Base-by-base conservation (phyloP, 2,888 invertebrate genomes). In the Diogma glabrata region DNA sequence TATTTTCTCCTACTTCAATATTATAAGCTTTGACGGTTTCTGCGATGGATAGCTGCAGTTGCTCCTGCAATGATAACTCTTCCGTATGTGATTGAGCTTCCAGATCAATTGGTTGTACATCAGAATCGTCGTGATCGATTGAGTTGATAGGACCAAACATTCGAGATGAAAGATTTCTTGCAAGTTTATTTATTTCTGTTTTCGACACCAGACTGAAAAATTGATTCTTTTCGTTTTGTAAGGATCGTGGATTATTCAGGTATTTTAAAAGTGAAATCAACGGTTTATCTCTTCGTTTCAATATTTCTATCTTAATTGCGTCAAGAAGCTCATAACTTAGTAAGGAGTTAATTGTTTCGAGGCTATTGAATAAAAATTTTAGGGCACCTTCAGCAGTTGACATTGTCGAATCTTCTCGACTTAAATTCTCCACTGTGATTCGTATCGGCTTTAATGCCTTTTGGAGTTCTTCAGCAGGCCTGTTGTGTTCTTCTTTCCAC, bases 321-420 rank as follows among this genome's bases (percentile, higher is more conserved):
- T 33, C 33, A 33, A 33, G 33, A 33, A 33, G 33, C n/a, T n/a
- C n/a, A n/a, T n/a, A n/a, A n/a, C n/a, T n/a, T n/a, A n/a, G n/a
- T n/a, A n/a, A n/a, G n/a, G n/a, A n/a, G 33, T 33, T 33, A 33
- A 33, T 33, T 33, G 3, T 33, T 33, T 12, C 33, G 33, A 33
- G 33, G 33, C 6, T 7, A 33, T 4, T 24, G 28, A 26, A 47
- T 28, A 47, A 47, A 26, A 17, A 47, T 24, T 16, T 47, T 6
- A 47, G 47, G 16, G 47, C 26, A 17, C 16, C 47, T 47, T 26
- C 47, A 28, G 47, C 47, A 26, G 47, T 17, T 47, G 28, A 47
- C 24, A 28, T 3, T 26, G 47, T 26, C 23, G 26, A 47, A 16
- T 47, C 47, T 47, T 47, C 28, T 47, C 47, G 16, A 16, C 47